Evolutionary conservation across 2,888 invertebrate genomes (phyloP).

Genomic region (Theretra japonica): DNA sequence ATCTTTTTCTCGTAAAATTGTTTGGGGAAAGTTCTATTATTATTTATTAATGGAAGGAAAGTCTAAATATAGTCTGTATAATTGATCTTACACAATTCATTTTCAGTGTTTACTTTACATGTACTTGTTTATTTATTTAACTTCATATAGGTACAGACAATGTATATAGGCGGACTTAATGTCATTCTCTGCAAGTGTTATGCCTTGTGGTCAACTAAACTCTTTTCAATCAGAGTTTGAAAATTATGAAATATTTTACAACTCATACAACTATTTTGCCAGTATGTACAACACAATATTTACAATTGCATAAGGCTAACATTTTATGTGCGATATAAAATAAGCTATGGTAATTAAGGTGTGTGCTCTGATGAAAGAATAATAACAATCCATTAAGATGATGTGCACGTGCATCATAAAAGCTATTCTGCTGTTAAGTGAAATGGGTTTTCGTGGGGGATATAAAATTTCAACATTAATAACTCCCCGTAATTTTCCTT

Average conservation of each 20-base stretch:
- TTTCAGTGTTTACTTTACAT: not conserved
- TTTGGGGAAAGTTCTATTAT: no score
- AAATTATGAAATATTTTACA: not conserved
- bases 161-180: no score
- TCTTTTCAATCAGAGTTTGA: no score
- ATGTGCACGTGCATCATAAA: constrained; percentile 5
- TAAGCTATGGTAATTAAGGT: constrained; percentile 11
- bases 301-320: not conserved
- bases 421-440: constrained; percentile 11
- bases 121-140: no score
- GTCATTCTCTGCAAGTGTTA: no score
- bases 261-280: not conserved
- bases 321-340: constrained; percentile 5
- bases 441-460: constrained; percentile 18
- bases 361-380: constrained; percentile 16
- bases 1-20: not conserved
- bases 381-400: constrained; percentile 19
- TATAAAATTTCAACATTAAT: not conserved
- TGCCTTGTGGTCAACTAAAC: no score
- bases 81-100: not conserved
- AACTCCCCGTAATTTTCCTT: not conserved
- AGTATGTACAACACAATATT: not conserved
- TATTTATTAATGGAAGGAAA: no score
- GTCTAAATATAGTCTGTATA: no score
- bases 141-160: no score